Conservation (phyloP, 2,113 vertebrate genomes). For the Delphinus delphis region DNA sequence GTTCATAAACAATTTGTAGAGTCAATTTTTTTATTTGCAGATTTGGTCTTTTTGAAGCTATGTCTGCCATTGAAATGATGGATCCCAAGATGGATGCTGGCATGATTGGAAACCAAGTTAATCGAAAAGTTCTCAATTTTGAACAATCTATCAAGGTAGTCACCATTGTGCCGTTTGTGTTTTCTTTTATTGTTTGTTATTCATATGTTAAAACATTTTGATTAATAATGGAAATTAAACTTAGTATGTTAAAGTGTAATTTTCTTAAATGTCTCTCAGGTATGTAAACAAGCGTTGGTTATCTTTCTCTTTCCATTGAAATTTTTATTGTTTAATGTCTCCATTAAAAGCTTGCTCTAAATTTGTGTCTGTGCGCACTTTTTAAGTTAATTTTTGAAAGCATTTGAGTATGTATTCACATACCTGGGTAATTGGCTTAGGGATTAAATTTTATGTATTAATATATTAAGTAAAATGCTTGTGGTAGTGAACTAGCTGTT, state of each 20-base stretch:
- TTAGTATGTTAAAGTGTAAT: not conserved
- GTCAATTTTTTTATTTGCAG: conserved; percentile 79
- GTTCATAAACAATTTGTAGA: conserved; percentile 44
- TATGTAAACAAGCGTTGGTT: not conserved
- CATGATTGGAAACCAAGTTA: conserved; percentile 99
- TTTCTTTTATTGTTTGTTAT: not conserved
- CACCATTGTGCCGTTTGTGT: conserved; percentile 8
- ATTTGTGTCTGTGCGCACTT: not conserved
- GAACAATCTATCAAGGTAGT: conserved; percentile 97
- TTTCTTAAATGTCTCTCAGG: not conserved
- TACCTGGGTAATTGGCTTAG: not conserved
- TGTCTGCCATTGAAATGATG: conserved; percentile 99
- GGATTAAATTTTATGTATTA: conserved; percentile 12
- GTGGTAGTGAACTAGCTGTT: not conserved
- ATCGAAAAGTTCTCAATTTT: conserved; percentile 97
- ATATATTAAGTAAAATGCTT: not conserved
- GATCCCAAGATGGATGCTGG: conserved; percentile 99
- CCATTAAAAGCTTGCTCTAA: conserved; percentile 9
- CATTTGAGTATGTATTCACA: conserved; percentile 22
- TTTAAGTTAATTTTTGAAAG: conserved; percentile 47
- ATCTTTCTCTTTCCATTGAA: not conserved
- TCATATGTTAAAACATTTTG: conserved; percentile 32
- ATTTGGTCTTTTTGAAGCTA: conserved; percentile 99
- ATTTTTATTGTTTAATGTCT: not conserved
- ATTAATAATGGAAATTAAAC: conserved; percentile 15